A percentile compares a stretch with the other conserved stretches of the same genome.
phyloP scores from a whole-genome alignment of 2,113 vertebrate species.

The Machaerirhynchus nigripectus region DNA sequence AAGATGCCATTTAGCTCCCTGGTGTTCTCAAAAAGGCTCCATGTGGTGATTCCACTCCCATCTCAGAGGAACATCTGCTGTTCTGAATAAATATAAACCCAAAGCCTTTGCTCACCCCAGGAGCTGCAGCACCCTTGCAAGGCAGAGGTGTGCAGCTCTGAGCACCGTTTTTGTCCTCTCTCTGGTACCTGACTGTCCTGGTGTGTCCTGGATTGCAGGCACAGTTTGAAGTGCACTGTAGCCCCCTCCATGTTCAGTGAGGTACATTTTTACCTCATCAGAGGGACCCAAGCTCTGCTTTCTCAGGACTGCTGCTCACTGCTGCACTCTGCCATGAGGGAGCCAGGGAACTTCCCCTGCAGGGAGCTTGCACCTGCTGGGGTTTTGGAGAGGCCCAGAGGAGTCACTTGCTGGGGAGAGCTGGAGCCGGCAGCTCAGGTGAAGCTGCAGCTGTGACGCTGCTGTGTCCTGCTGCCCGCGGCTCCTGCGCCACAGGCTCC shows the following conservation, averaged over 20 bases:
- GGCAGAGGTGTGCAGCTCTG: neutral
- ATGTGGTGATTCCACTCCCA: neutral
- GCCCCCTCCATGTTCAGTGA: accelerated
- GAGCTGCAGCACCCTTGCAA: neutral
- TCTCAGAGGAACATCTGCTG: neutral
- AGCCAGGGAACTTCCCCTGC: neutral
- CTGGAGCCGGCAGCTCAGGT: neutral
- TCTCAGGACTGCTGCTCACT: accelerated
- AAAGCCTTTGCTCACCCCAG: neutral
- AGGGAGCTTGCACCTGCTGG: accelerated
- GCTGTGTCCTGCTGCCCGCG: neutral
- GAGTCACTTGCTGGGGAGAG: neutral
- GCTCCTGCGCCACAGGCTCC: neutral
- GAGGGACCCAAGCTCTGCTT: neutral
- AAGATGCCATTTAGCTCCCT: constrained; percentile 7
- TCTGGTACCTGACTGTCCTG: neutral
- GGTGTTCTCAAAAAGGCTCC: neutral
- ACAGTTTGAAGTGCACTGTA: neutral
- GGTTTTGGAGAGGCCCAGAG: neutral
- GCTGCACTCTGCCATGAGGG: neutral
- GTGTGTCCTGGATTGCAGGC: neutral
- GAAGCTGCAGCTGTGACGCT: neutral
- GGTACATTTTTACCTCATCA: neutral
- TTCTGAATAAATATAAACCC: neutral
- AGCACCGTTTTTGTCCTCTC: neutral